phyloP scores from a whole-genome alignment of 2,113 vertebrate genomes.

The Mystacornis crossleyi region DNA sequence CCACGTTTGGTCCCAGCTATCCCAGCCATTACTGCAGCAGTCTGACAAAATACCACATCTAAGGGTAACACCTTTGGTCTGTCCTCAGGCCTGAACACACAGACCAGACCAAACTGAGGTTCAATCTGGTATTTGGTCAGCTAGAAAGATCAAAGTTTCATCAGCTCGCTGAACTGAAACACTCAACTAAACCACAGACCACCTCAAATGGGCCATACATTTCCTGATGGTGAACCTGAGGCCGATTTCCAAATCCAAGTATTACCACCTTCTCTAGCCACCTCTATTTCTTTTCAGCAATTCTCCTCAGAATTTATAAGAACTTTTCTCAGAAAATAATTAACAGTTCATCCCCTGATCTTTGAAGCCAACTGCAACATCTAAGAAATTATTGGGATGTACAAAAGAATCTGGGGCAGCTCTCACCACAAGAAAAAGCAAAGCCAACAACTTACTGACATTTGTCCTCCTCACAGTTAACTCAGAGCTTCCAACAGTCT shows the following conservation, averaged over 20 bases:
- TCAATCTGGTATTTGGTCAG: background rate
- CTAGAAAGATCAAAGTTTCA: background rate
- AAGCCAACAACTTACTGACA: background rate
- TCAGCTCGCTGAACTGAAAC: background rate
- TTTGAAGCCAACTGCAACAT: background rate
- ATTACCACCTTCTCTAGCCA: background rate
- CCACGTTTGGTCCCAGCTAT: background rate
- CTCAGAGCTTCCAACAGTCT: background rate
- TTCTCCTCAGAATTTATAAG: background rate
- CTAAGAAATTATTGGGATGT: fast-evolving
- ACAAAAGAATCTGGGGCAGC: background rate
- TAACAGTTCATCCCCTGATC: background rate
- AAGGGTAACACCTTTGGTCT: background rate
- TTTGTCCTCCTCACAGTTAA: background rate
- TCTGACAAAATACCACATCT: background rate
- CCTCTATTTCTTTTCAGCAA: background rate
- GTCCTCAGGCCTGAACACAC: background rate
- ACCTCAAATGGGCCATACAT: background rate
- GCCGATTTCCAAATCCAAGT: background rate
- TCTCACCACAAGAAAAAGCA: background rate
- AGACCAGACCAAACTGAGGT: background rate
- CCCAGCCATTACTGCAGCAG: background rate
- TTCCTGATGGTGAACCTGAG: background rate
- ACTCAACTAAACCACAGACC: background rate
- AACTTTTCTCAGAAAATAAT: background rate